Percentiles rank a stretch among this genome's conserved stretches.
Evolutionary conservation across 2,888 invertebrate genomes (phyloP).

Genomic region (Clostera curtula): DNA sequence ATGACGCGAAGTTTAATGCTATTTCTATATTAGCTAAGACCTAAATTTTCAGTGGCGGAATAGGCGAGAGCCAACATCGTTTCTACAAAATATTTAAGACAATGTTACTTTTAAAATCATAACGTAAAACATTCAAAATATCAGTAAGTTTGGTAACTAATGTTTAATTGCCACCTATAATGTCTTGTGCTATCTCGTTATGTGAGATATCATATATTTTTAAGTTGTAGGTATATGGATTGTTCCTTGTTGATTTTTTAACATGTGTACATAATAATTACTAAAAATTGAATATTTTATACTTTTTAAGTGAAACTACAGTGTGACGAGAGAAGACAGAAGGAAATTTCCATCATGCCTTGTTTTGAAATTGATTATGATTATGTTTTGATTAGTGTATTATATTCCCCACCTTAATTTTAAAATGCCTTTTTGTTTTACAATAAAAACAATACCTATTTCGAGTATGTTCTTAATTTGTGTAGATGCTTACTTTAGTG

Average conservation of each 20-base stretch:
- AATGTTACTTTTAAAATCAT: no score
- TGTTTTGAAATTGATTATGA: constrained; percentile 27
- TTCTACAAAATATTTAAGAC: no score
- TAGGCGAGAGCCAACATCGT: no score
- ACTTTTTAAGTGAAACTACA: constrained; percentile 67
- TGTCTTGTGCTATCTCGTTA: constrained; percentile 17
- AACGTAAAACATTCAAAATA: no score
- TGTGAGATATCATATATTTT: constrained; percentile 26
- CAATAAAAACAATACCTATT: constrained; percentile 33
- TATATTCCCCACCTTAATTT: constrained; percentile 56
- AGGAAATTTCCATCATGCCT: constrained; percentile 40
- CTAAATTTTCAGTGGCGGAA: no score
- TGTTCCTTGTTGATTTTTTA: constrained; percentile 52
- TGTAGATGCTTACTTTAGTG: constrained; percentile 38
- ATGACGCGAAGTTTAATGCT: no score
- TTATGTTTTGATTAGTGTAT: constrained; percentile 44
- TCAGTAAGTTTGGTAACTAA: no score
- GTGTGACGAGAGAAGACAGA: constrained; percentile 67
- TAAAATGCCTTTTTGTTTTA: constrained; percentile 61
- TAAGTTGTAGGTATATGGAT: constrained; percentile 28
- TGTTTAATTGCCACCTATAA: no score
- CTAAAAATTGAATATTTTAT: constrained; percentile 51
- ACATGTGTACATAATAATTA: constrained; percentile 55
- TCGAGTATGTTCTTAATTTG: constrained; percentile 40
- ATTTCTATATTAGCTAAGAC: no score